A percentile compares a stretch with the other conserved stretches of the same genome.
Conservation (phyloP, 2,888 invertebrate species). For the Ganaspis brasiliensis region DNA sequence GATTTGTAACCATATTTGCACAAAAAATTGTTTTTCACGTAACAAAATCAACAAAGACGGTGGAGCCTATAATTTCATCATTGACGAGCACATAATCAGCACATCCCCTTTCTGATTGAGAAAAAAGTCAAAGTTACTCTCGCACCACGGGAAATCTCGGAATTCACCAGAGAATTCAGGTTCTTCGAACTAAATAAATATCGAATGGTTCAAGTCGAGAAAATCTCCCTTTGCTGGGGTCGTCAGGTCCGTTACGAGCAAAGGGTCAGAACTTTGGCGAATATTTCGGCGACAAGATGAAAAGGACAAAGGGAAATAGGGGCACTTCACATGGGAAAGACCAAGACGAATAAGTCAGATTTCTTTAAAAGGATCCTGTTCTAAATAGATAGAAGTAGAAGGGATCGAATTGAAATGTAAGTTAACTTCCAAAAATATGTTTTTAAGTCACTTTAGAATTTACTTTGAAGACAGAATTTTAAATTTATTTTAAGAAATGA, state of each 20-base stretch:
- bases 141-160: constrained; percentile 58
- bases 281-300: constrained; percentile 49
- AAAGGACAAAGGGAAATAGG: constrained; percentile 68
- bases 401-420: neutral
- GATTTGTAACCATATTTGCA: neutral
- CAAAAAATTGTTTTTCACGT: neutral
- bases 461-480: too few relatives aligned
- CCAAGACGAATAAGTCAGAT: constrained; percentile 48
- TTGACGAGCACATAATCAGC: constrained; percentile 18
- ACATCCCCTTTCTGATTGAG: neutral
- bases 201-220: constrained; percentile 58
- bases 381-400: neutral
- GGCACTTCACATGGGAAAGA: constrained; percentile 72
- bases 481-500: too few relatives aligned
- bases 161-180: constrained; percentile 50
- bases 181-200: constrained; percentile 69
- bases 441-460: neutral
- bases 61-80: neutral
- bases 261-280: constrained; percentile 65
- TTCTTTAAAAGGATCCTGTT: neutral
- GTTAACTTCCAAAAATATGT: neutral
- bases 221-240: constrained; percentile 59
- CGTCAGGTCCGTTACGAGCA: constrained; percentile 30
- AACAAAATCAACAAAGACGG: neutral
- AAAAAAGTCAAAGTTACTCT: constrained; percentile 19